Evolutionary conservation across 1,140 invertebrate genomes (phyloP).

Genomic region (Lordiphosa collinella): DNA sequence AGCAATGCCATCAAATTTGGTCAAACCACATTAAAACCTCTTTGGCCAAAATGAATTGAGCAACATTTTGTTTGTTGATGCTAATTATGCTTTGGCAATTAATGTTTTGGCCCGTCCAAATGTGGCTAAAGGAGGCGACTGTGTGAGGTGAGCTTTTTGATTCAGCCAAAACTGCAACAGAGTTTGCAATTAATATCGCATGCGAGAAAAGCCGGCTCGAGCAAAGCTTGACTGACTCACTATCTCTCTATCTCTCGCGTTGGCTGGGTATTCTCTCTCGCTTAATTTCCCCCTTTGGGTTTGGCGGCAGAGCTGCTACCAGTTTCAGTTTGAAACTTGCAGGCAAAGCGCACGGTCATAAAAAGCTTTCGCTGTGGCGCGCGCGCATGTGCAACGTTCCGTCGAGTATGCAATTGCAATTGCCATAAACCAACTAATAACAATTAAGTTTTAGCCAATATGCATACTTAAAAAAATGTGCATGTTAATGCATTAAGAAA

Average conservation of each 20-base stretch:
- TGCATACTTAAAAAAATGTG: too few species aligned
- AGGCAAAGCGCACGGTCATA: constrained; percentile 42
- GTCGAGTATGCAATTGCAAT: constrained; percentile 40
- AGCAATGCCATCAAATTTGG: neutral
- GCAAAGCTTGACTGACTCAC: constrained; percentile 11
- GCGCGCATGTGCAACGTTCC: constrained; percentile 38
- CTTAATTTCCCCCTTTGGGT: constrained; percentile 16
- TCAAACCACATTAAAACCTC: constrained; percentile 22
- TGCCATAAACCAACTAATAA: constrained; percentile 11
- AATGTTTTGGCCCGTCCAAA: constrained; percentile 5
- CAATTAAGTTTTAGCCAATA: too few species aligned
- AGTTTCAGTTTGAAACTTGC: constrained; percentile 45
- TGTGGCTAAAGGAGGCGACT: neutral
- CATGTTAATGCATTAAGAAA: constrained; percentile 1
- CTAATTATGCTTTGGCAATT: constrained; percentile 34
- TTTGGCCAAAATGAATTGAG: constrained; percentile 37
- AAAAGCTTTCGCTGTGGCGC: neutral
- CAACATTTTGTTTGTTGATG: constrained; percentile 42
- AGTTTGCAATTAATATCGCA: constrained; percentile 26
- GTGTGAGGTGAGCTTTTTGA: neutral
- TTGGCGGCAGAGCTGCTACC: constrained; percentile 19
- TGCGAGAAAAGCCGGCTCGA: constrained; percentile 29
- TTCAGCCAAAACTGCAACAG: constrained; percentile 36
- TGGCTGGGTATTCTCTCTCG: neutral
- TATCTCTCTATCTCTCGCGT: constrained; percentile 1